Conservation (phyloP, 2,113 vertebrate species). For the Alexandromys fortis region DNA sequence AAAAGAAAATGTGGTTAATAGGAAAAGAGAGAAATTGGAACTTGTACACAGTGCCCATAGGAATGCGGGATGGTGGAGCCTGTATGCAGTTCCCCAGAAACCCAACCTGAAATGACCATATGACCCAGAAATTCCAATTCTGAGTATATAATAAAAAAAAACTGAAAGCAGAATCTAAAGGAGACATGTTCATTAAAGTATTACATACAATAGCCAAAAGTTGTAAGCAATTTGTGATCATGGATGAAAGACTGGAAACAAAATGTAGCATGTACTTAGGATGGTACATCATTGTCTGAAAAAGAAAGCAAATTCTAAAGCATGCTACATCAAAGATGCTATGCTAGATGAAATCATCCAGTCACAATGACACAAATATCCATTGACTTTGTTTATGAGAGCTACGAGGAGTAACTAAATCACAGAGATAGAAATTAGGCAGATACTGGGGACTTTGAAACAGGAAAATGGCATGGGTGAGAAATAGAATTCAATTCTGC, state of each 20-base stretch:
- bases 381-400: background rate
- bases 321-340: background rate
- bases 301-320: conserved; percentile 9
- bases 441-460: background rate
- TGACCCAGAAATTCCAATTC: background rate
- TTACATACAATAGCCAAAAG: background rate
- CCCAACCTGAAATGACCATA: background rate
- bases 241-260: background rate
- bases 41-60: background rate
- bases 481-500: background rate
- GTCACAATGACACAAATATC: conserved; percentile 22
- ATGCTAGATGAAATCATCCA: background rate
- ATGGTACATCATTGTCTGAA: background rate
- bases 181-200: background rate
- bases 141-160: background rate
- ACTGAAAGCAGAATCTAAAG: conserved; percentile 27
- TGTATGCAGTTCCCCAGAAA: background rate
- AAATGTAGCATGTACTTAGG: background rate
- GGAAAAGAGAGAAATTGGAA: background rate
- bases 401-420: background rate
- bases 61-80: background rate
- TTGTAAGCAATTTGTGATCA: background rate
- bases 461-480: background rate
- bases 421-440: background rate
- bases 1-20: background rate